Evolutionary conservation across 1,140 invertebrate genomes (phyloP).

Genomic region (Theocolax elegans): DNA sequence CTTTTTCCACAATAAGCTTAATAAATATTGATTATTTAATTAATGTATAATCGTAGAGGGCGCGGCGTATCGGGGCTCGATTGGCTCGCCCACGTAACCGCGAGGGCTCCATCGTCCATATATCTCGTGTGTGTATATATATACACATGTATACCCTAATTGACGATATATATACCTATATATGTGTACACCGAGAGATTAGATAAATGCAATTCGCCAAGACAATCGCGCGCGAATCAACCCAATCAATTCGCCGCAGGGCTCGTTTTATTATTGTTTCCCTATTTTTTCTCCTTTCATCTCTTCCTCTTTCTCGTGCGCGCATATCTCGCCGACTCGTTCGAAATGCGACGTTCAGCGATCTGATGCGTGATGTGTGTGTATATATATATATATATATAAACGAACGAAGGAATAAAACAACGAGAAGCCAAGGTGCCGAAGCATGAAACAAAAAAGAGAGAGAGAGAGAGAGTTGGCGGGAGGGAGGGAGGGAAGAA

Average conservation of each 20-base stretch:
- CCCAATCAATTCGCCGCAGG: slow-evolving; percentile 14
- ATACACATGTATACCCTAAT: slow-evolving; percentile 48
- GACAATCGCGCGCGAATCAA: not conserved
- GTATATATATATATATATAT: no score
- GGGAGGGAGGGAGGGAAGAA: not conserved
- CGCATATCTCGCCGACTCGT: no score
- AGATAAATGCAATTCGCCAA: slow-evolving; percentile 20
- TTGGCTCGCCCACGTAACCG: slow-evolving; percentile 53
- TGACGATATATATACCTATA: slow-evolving; percentile 33
- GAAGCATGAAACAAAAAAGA: slow-evolving; percentile 1
- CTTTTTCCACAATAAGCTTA: slow-evolving; percentile 55
- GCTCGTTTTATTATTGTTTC: not conserved
- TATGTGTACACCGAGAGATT: not conserved
- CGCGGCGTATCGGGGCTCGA: slow-evolving; percentile 51
- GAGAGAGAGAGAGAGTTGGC: not conserved
- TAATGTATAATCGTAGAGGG: slow-evolving; percentile 60
- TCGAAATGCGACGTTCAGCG: no score
- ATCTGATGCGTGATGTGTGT: no score
- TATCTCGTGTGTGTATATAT: slow-evolving; percentile 23
- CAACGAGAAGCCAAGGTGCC: no score
- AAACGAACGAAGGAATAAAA: no score
- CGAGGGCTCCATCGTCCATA: not conserved
- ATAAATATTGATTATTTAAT: slow-evolving; percentile 68
- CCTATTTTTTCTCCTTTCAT: not conserved
- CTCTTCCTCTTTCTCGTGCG: no score